Conservation (phyloP, 2,888 invertebrate genomes). For the Andrena haemorrhoa region DNA sequence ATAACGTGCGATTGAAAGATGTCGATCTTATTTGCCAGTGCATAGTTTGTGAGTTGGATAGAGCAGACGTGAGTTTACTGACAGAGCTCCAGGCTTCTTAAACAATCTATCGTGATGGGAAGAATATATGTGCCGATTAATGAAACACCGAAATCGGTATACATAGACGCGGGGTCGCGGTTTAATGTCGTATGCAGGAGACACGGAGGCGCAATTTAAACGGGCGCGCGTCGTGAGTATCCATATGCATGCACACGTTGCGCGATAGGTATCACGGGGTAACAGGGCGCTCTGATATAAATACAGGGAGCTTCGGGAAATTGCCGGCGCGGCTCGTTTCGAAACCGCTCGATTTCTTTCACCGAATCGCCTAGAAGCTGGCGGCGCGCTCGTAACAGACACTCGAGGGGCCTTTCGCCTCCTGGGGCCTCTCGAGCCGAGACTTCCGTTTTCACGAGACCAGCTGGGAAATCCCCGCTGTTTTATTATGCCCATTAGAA, state of each 20-base stretch:
- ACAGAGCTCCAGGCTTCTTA: too few species aligned
- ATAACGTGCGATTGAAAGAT: too few species aligned
- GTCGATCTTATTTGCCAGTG: too few species aligned
- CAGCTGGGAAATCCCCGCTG: constrained; percentile 53
- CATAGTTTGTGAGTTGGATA: too few species aligned
- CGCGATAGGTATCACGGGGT: constrained; percentile 49
- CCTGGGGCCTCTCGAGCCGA: constrained; percentile 67
- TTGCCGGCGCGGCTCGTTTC: constrained; percentile 56
- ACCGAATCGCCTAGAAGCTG: constrained; percentile 43
- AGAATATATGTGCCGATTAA: not conserved
- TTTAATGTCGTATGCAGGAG: not conserved
- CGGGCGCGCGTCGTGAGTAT: constrained; percentile 3
- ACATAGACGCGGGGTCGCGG: not conserved
- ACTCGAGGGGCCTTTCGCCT: constrained; percentile 72
- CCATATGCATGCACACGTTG: constrained; percentile 3
- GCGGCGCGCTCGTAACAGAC: constrained; percentile 58
- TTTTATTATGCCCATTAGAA: constrained; percentile 54
- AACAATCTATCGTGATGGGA: too few species aligned
- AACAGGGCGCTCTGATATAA: constrained; percentile 43
- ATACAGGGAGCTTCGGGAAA: constrained; percentile 57
- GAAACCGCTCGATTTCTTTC: constrained; percentile 74
- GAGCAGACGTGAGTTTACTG: too few species aligned
- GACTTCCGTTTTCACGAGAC: constrained; percentile 78
- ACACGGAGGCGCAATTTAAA: constrained; percentile 12
- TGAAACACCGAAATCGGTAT: not conserved